Evolutionary conservation across 2,113 vertebrate species (phyloP), one percentile per base, ranked within the genome.

Genomic region (Falco punctatus): DNA sequence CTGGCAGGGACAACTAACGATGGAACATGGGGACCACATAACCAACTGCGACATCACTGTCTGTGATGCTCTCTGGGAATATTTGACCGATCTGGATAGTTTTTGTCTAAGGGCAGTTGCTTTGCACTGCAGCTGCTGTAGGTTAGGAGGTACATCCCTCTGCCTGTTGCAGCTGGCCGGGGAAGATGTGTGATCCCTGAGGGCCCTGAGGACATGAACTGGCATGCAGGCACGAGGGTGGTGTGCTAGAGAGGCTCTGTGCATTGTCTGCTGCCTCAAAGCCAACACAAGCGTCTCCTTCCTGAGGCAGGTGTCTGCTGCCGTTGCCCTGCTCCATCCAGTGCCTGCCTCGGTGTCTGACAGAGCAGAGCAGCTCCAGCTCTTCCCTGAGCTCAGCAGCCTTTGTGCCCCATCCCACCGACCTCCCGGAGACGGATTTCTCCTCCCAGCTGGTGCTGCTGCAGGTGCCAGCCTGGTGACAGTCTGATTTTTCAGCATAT

Each of bases 31-130:
- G 23, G 42, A n/a, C 10, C 10, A 7, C 27, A 10, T 46, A 9
- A 9, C 42, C 18, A 1, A 4, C 42, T 9, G 42, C 32, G 21
- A 0, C 8, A 8, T 35, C 42, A 2, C 42, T 13, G 19, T 48
- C 55, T 7, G 3, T 22, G 19, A 35, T 16, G 15, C 55, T 33
- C 33, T 22, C 12, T 3, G 14, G 33, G 55, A 26, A 28, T 22
- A 6, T 35, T 61, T 77, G 24, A 35, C 26, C 2, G 3, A 17
- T 38, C 11, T 23, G 21, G 32, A 3, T 35, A 6, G 17, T 28
- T n/a, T 28, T 59, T 16, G 55, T 22, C 38, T 73, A 23, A 32
- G 4, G 28, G n/a, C 5, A 13, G n/a, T 28, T 28, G 26, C 69
- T 38, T 28, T 13, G 21, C 2, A 2, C 40, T 3, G 15, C 40